phyloP scores from a whole-genome alignment of 2,888 invertebrate species.

The Andrena camellia region DNA sequence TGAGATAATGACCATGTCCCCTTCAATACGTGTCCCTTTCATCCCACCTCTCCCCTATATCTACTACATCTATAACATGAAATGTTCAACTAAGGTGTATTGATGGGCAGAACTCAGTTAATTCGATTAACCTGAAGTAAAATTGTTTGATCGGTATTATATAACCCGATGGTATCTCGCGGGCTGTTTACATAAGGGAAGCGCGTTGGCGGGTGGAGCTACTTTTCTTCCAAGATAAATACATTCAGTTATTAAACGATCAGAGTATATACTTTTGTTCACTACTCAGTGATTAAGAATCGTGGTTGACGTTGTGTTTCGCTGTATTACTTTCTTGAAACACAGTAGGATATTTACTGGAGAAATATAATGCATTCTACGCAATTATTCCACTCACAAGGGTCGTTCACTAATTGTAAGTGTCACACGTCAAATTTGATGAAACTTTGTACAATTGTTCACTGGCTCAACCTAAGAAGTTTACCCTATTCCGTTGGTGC shows the following conservation, averaged over 20 bases:
- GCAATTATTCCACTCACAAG: neutral
- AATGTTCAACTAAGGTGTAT: conserved; percentile 12
- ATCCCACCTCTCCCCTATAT: too few relatives aligned
- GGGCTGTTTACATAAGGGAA: conserved; percentile 55
- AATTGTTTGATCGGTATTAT: conserved; percentile 63
- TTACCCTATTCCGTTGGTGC: too few relatives aligned
- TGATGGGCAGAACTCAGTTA: conserved; percentile 46
- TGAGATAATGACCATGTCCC: too few relatives aligned
- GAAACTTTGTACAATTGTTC: too few relatives aligned
- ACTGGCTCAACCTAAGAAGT: too few relatives aligned
- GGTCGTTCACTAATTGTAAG: too few relatives aligned
- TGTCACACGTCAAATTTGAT: too few relatives aligned
- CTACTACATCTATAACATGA: neutral
- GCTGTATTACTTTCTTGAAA: conserved; percentile 53
- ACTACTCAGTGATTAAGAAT: conserved; percentile 67
- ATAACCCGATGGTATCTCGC: conserved; percentile 60
- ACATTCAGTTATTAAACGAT: conserved; percentile 68
- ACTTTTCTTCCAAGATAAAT: conserved; percentile 58
- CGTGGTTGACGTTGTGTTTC: conserved; percentile 41
- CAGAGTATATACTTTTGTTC: conserved; percentile 62
- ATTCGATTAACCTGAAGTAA: conserved; percentile 66
- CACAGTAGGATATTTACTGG: neutral
- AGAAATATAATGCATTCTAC: neutral
- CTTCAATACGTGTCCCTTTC: too few relatives aligned
- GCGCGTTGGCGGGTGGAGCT: conserved; percentile 42